These are phyloP conservation scores for Cosmia trapezina DNA, from an alignment of 2,888 invertebrate genomes.

Conservation along the genomic window DNA sequence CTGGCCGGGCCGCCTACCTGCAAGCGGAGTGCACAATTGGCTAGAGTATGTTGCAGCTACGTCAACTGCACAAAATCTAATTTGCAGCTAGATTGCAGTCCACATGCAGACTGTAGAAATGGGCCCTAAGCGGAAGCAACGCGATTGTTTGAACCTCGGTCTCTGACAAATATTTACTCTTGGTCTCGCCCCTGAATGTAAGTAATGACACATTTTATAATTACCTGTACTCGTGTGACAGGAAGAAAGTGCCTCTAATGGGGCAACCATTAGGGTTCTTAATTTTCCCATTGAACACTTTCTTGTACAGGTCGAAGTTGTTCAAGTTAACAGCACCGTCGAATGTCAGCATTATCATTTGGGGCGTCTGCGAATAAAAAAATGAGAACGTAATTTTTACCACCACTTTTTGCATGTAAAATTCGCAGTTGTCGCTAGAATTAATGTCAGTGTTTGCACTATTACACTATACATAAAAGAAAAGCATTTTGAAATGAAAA, in stretches of 20 bases:
- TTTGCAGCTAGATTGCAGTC: conserved; percentile 12
- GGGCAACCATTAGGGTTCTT: conserved; percentile 97
- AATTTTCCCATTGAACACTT: conserved; percentile 94
- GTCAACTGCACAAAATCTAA: conserved; percentile 5
- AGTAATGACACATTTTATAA: conserved; percentile 50
- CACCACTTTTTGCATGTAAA: conserved; percentile 18
- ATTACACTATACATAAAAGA: not conserved
- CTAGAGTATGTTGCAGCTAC: not conserved
- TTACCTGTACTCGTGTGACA: conserved; percentile 96
- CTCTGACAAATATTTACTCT: conserved; percentile 10
- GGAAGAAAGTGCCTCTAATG: conserved; percentile 97
- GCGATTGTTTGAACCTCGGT: not conserved
- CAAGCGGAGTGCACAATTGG: not conserved
- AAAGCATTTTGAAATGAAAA: not conserved
- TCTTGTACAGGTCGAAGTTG: conserved; percentile 96
- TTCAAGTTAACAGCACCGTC: conserved; percentile 98
- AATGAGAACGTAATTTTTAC: conserved; percentile 25
- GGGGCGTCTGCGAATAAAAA: conserved; percentile 93
- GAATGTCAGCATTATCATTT: conserved; percentile 97
- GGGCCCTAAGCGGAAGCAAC: not conserved
- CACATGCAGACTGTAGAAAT: not conserved
- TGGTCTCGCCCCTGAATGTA: conserved; percentile 1
- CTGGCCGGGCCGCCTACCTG: not conserved
- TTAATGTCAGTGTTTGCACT: conserved; percentile 22
- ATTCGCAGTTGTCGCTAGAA: conserved; percentile 3